phyloP scores from a whole-genome alignment of 1,140 invertebrate genomes.

The Achatina immaculata region DNA sequence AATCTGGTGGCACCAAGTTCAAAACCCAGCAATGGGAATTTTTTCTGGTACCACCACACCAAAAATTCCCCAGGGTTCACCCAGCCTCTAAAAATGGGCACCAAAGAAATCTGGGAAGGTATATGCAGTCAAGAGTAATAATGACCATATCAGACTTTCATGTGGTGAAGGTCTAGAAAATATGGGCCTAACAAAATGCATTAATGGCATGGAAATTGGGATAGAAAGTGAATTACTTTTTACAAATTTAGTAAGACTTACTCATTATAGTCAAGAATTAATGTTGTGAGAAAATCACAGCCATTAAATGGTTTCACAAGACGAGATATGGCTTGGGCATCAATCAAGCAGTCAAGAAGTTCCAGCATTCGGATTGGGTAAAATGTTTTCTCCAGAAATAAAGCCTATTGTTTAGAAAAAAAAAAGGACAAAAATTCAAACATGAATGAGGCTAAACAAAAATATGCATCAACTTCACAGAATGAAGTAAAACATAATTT shows the following conservation, averaged over 20 bases:
- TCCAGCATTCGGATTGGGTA: slow-evolving; percentile 61
- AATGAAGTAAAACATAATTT: too few relatives aligned
- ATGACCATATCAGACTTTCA: too few relatives aligned
- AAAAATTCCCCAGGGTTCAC: too few relatives aligned
- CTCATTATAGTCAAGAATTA: slow-evolving; percentile 70
- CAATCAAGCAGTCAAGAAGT: slow-evolving; percentile 65
- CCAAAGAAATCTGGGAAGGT: too few relatives aligned
- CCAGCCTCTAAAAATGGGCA: too few relatives aligned
- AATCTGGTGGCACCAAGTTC: too few relatives aligned
- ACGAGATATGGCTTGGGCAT: slow-evolving; percentile 54
- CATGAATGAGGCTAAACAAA: neutral
- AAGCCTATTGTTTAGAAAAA: slow-evolving; percentile 49
- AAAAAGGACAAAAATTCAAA: slow-evolving; percentile 6
- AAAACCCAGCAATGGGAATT: too few relatives aligned
- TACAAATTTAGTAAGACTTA: slow-evolving; percentile 47
- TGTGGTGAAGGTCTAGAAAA: too few relatives aligned
- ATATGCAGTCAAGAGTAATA: too few relatives aligned
- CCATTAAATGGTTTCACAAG: slow-evolving; percentile 57
- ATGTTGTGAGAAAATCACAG: slow-evolving; percentile 56
- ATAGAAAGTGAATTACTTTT: neutral
- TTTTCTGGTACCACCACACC: too few relatives aligned
- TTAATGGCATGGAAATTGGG: too few relatives aligned
- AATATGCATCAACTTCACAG: neutral
- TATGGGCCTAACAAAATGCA: too few relatives aligned
- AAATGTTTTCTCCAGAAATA: slow-evolving; percentile 63